Evolutionary conservation across 2,888 invertebrate species (phyloP), one percentile per base, ranked within the genome.

Genomic region (Graphium colonna): DNA sequence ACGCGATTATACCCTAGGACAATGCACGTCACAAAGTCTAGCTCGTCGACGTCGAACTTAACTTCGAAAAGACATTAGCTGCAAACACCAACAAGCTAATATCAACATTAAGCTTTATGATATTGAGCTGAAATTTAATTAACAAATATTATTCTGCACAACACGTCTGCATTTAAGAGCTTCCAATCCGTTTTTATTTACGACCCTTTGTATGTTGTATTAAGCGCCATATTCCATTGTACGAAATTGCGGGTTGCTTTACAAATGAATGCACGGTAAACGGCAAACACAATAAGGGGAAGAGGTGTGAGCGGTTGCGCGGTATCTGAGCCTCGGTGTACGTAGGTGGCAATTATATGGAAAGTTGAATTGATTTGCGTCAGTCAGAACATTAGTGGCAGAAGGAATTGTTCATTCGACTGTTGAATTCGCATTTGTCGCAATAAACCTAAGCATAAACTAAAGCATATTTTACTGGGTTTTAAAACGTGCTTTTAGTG

Each of bases 11-110:
- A 67, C 65, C 63, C 65, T 49, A 55, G 64, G 57, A 70, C 69
- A 73, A 73, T 69, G 68, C 71, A 68, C 65, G 69, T 73, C 79
- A 77, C 71, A 70, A 71, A 71, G 64, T 67, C 67, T 68, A 64
- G 61, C 57, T 39, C 41, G 52, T 53, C 40, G 43, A 52, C 52
- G 51, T 51, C 61, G 39, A 62, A 71, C 4, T n/a, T 26, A 13
- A 16, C 31, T 28, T 5, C 39, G 31, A 1, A 45, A 12, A 31
- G 40, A 1, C 42, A 8, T 33, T 40, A 59, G 56, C 42, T 53
- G 17, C 50, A 51, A 39, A 8, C 21, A 26, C 5, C 26, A 58
- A 58, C 63, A 61, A 57, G 58, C 62, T 64, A 71, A 71, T 68
- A 67, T 61, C 62, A 64, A 68, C 73, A 67, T 61, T 72, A 69